Base-by-base conservation (phyloP, 2,797 vertebrate species). In the Manis javanica region DNA sequence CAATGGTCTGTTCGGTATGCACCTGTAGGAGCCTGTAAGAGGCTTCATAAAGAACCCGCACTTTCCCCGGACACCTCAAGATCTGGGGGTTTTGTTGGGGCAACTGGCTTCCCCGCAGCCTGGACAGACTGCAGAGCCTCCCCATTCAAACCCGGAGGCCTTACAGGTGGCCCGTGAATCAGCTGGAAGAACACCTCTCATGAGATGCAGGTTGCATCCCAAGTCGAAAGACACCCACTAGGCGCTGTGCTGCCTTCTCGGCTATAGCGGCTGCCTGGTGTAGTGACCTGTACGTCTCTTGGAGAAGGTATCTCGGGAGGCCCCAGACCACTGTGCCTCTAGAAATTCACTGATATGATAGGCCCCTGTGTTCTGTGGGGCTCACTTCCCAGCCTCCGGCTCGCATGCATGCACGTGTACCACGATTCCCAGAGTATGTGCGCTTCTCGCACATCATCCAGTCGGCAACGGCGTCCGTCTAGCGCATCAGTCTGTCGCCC, bases 131-230 rank as follows among this genome's bases (percentile, higher is more conserved):
- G 3, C 23, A 37, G 71, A 63, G 7, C 5, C 57, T 21, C 23
- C 31, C 55, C 10, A 3, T 29, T 46, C 84, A 46, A 13, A 72
- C n/a, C 31, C 1, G 14, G 69, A 21, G 57, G 55, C 69, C n/a
- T 85, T 2, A 53, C 23, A 26, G 64, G 31, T 37, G 4, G 46
- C 46, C 46, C 46, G 46, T 46, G 46, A 16, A 7, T 61, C 55
- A 13, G 55, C 6, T 5, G 10, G 39, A 46, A 5, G 31, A 29
- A 6, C 31, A 37, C 42, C 37, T 7, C 11, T 34, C 5, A 29
- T 2, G 46, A 53, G 12, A 26, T 1, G 0, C 6, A 10, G 1
- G 12, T 39, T 39, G 72, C 12, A 5, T 1, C 59, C 72, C 9
- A 46, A 66, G 53, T 66, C 34, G 10, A 26, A 63, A 89, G 72